Evolutionary conservation across 2,888 invertebrate genomes (phyloP), one percentile per base, ranked within the genome.

Genomic region (Rhimphoctona megacephalus): DNA sequence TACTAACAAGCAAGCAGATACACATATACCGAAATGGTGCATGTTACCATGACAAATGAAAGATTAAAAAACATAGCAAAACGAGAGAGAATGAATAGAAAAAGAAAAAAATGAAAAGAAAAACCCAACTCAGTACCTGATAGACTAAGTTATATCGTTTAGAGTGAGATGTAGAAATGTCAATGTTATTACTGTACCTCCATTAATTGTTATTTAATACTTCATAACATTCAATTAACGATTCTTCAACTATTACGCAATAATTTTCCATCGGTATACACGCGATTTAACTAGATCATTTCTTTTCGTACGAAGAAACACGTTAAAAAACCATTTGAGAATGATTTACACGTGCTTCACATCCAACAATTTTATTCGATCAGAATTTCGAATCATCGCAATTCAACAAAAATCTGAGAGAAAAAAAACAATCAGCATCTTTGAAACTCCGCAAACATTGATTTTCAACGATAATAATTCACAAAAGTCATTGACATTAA

Each of bases 121-220:
- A 87, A 93, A 93, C 91, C 93, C 93, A 93, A 92, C 91, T 89
- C 93, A 93, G 94, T 94, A 94, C 94, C 94, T 94, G 94, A 94
- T 94, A 94, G 94, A 93, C 92, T 94, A 94, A 94, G 94, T 93
- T 93, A 91, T 94, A 93, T 93, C 92, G 91, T 93, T 93, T 93
- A 93, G 92, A 93, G 91, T 92, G 93, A 92, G 92, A 93, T 91
- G 91, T 93, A 92, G 91, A 90, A 91, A 93, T 93, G 93, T 94
- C 94, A 92, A 91, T 94, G 94, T 93, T 94, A 92, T 92, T 92
- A 92, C 90, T 92, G 91, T 94, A 94, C 92, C 92, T 93, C 91
- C 92, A 92, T 91, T 92, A 91, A 91, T 92, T 93, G 94, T 94
- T 93, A 90, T 94, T 93, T 93, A 94, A 94, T 94, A 92, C 92